Percentiles rank a stretch among this genome's conserved stretches.
Conservation (phyloP, 2,797 vertebrate genomes). For the Phrynocephalus vlangalii region DNA sequence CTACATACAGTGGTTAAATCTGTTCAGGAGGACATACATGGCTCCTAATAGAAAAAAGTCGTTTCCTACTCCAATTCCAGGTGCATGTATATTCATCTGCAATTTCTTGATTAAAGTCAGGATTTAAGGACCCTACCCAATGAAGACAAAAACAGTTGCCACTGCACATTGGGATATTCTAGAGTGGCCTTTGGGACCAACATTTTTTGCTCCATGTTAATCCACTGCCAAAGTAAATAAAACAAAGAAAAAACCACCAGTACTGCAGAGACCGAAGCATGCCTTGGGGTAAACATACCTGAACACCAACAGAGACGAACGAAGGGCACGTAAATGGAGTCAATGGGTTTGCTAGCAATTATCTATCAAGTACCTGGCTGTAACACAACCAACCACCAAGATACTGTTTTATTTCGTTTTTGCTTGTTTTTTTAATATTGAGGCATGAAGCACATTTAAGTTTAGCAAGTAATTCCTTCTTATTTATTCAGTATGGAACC, state of each 20-base stretch:
- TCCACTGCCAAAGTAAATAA: background rate
- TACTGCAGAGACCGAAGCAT: background rate
- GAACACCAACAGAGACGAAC: background rate
- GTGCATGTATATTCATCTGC: background rate
- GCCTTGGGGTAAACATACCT: background rate
- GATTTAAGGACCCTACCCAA: background rate
- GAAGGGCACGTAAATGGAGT: background rate
- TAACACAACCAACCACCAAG: conserved; percentile 36
- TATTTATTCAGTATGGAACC: conserved; percentile 29
- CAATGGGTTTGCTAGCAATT: conserved; percentile 10
- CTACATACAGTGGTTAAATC: conserved; percentile 8
- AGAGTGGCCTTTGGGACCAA: no score
- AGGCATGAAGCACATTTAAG: conserved; percentile 9
- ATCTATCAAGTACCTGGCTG: conserved; percentile 29
- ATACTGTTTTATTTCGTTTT: background rate
- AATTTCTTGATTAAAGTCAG: no score
- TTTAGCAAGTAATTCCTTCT: background rate
- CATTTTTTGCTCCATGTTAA: background rate
- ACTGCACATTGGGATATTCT: no score
- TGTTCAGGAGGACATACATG: background rate
- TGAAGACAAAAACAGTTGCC: background rate
- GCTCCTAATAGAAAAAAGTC: background rate
- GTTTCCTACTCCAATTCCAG: background rate
- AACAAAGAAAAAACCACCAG: background rate
- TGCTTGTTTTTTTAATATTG: conserved; percentile 22